These are phyloP conservation scores for Catharus minimus DNA, from an alignment of 2,113 vertebrate species.

Conservation along the genomic window DNA sequence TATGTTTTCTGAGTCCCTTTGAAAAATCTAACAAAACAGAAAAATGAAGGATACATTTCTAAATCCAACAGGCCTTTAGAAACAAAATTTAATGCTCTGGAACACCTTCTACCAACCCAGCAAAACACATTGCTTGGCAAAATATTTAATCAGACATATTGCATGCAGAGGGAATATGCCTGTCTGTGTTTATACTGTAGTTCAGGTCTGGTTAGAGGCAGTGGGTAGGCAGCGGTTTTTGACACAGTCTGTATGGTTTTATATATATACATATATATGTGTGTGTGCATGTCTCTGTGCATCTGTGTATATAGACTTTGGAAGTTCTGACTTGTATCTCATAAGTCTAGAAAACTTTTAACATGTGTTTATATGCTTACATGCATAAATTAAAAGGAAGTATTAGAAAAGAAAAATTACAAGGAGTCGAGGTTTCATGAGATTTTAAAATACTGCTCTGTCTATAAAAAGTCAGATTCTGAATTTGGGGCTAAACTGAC, in stretches of 20 bases:
- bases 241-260: background rate
- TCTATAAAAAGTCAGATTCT: background rate
- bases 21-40: background rate
- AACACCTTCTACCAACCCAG: background rate
- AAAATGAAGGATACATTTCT: background rate
- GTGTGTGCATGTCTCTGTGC: background rate
- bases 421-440: background rate
- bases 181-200: conserved; percentile 24
- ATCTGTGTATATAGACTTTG: background rate
- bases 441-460: background rate
- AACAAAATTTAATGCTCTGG: background rate
- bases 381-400: background rate
- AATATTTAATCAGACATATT: conserved; percentile 18
- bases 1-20: background rate
- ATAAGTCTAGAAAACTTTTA: background rate
- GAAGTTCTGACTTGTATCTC: background rate
- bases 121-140: background rate
- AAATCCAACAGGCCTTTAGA: background rate
- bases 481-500: background rate
- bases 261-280: no score
- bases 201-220: conserved; percentile 16
- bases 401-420: background rate
- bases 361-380: background rate
- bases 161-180: background rate
- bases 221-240: background rate